A percentile compares a stretch with the other conserved stretches of the same genome.
These are phyloP conservation scores for Heterochromis multidens DNA, from an alignment of 2,113 vertebrate genomes.

Conservation along the genomic window DNA sequence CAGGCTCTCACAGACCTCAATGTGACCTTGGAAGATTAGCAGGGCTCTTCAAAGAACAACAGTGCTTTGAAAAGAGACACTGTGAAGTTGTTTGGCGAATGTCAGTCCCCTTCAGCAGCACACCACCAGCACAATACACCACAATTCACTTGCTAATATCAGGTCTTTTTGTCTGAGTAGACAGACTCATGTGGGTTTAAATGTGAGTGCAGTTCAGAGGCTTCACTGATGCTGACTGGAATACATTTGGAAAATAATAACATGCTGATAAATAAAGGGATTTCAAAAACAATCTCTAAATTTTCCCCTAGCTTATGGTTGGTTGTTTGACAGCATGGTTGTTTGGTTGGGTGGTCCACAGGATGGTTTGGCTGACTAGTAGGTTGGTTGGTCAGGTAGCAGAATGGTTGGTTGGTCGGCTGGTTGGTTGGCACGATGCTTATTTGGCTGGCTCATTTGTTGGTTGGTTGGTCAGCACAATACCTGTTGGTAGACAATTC, in stretches of 20 bases:
- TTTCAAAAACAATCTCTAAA: not conserved
- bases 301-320: not conserved
- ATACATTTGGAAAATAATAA: not conserved
- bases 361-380: not conserved
- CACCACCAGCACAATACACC: conserved; percentile 13
- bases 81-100: conserved; percentile 6
- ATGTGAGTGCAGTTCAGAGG: not conserved
- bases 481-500: not conserved
- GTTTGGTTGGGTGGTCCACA: not conserved
- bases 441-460: no score
- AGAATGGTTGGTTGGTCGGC: not conserved
- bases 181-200: not conserved
- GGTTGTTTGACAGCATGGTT: not conserved
- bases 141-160: conserved; percentile 19
- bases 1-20: not conserved
- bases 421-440: not conserved
- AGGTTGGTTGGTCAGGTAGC: not conserved
- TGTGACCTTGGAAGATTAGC: conserved; percentile 15
- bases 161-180: not conserved
- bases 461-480: not conserved
- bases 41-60: conserved; percentile 31
- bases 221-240: not conserved
- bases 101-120: not conserved
- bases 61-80: conserved; percentile 22
- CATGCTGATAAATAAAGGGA: not conserved